These are phyloP conservation scores for Orussus abietinus DNA, from an alignment of 1,140 invertebrate genomes.

Conservation along the genomic window DNA sequence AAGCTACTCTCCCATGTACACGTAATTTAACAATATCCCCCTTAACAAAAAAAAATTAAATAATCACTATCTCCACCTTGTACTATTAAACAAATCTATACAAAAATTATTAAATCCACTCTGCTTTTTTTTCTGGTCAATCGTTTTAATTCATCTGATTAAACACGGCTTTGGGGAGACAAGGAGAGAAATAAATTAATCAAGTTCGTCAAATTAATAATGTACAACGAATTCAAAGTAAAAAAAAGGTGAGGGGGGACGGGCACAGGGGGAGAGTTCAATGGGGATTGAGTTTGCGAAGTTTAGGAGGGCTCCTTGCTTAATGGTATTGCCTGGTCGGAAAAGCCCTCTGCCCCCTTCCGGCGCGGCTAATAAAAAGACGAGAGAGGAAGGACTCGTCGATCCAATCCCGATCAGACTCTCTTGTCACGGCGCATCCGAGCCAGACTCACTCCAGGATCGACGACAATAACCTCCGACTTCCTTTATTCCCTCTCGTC, in stretches of 20 bases:
- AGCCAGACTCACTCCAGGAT: constrained; percentile 8
- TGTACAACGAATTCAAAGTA: constrained; percentile 8
- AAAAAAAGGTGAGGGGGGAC: constrained; percentile 2
- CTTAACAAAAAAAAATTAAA: too few species aligned
- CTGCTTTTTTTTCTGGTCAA: too few species aligned
- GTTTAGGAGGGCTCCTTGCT: constrained; percentile 29
- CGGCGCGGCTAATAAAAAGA: constrained; percentile 30
- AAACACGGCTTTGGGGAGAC: too few species aligned
- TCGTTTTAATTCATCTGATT: too few species aligned
- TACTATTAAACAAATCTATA: too few species aligned
- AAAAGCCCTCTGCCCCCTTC: constrained; percentile 3
- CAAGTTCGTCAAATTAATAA: too few species aligned
- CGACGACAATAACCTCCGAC: neutral
- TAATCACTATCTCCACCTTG: too few species aligned
- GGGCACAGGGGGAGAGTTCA: constrained; percentile 12
- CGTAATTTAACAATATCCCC: constrained; percentile 12
- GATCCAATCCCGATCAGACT: constrained; percentile 4
- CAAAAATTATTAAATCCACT: too few species aligned
- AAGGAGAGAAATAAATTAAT: too few species aligned
- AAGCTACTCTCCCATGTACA: too few species aligned
- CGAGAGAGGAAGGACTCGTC: neutral
- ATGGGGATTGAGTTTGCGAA: constrained; percentile 41
- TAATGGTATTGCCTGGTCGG: constrained; percentile 41
- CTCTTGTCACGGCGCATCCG: constrained; percentile 12
- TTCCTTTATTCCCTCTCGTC: too few species aligned